Base-by-base conservation (phyloP, 2,888 invertebrate species). In the Rhorus exstirpatorius region DNA sequence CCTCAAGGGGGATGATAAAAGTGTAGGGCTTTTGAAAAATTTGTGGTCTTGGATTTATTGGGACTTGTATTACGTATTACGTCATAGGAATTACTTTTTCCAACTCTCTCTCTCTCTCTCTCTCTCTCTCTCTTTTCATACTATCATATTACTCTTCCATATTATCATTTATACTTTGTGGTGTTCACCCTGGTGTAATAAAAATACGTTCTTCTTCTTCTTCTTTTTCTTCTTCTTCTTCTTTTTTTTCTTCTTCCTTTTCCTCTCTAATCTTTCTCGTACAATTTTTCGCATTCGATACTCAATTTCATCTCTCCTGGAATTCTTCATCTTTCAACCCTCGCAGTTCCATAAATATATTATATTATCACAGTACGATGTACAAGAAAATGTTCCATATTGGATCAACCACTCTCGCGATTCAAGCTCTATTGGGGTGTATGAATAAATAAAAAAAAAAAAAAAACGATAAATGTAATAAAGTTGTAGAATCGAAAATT, bases 21-120 rank as follows among this genome's bases (percentile, higher is more conserved):
- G 2, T 31, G 75, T 65, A 67, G 81, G 61, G 60, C 51, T 81
- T 81, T 77, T 77, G 67, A 31, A 44, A 53, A 58, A 60, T n/a
- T n/a, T 60, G 71, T 41, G 60, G 76, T 58, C 71, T 55, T 41
- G 71, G 71, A 81, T 81, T 81, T 77, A 81, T 76, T 71, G 76
- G 58, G 58, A 71, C 63, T 60, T 35, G 14, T 58, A 14, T 60
- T n/a, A n/a, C n/a, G n/a, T n/a, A n/a, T n/a, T n/a, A n/a, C n/a
- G n/a, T n/a, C n/a, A n/a, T n/a, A n/a, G n/a, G n/a, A n/a, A n/a
- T n/a, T n/a, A n/a, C n/a, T n/a, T n/a, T n/a, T n/a, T n/a, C n/a
- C n/a, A n/a, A n/a, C n/a, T n/a, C n/a, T n/a, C n/a, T n/a, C n/a
- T n/a, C n/a, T n/a, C n/a, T n/a, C 67, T 10, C 24, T 51, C 67